These are phyloP conservation scores for Ariopsis seemanni DNA, from an alignment of 2,113 vertebrate species.

Conservation along the genomic window DNA sequence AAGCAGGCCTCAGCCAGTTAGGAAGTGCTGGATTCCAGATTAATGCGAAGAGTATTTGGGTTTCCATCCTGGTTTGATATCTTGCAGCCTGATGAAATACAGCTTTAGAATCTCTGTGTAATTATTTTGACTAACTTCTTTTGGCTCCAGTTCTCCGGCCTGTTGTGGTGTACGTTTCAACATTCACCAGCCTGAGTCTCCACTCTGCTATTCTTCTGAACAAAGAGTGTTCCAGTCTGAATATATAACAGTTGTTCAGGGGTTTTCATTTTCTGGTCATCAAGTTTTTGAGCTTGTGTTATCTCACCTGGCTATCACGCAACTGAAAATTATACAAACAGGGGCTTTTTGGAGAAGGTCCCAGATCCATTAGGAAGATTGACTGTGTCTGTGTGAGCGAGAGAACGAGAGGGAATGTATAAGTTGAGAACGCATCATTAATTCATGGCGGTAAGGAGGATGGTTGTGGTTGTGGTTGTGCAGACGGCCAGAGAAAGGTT, in stretches of 20 bases:
- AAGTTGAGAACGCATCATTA: slow-evolving; percentile 36
- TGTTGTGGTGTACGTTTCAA: slow-evolving; percentile 33
- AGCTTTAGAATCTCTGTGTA: slow-evolving; percentile 26
- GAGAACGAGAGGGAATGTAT: slow-evolving; percentile 12
- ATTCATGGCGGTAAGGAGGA: slow-evolving; percentile 35
- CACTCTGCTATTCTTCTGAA: slow-evolving; percentile 24
- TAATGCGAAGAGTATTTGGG: slow-evolving; percentile 18
- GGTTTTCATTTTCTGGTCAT: slow-evolving; percentile 41
- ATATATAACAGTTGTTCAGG: slow-evolving; percentile 15
- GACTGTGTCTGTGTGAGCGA: slow-evolving; percentile 25
- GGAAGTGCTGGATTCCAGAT: slow-evolving; percentile 19
- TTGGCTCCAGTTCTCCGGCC: not conserved
- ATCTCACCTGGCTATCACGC: slow-evolving; percentile 54
- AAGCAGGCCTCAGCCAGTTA: slow-evolving; percentile 1
- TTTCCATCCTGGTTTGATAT: slow-evolving; percentile 22
- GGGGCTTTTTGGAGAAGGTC: slow-evolving; percentile 46
- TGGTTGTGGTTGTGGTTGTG: slow-evolving; percentile 18
- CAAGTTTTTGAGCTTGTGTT: slow-evolving; percentile 39
- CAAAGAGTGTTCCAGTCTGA: slow-evolving; percentile 33
- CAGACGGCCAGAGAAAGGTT: slow-evolving; percentile 17
- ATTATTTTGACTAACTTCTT: slow-evolving; percentile 43
- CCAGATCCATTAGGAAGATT: slow-evolving; percentile 51
- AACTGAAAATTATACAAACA: slow-evolving; percentile 47
- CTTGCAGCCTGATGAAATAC: slow-evolving; percentile 33
- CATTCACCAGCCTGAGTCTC: not conserved